A percentile compares a stretch with the other conserved stretches of the same genome.
These are phyloP conservation scores for Azemiops feae DNA, from an alignment of 2,113 vertebrate species.

Conservation along the genomic window DNA sequence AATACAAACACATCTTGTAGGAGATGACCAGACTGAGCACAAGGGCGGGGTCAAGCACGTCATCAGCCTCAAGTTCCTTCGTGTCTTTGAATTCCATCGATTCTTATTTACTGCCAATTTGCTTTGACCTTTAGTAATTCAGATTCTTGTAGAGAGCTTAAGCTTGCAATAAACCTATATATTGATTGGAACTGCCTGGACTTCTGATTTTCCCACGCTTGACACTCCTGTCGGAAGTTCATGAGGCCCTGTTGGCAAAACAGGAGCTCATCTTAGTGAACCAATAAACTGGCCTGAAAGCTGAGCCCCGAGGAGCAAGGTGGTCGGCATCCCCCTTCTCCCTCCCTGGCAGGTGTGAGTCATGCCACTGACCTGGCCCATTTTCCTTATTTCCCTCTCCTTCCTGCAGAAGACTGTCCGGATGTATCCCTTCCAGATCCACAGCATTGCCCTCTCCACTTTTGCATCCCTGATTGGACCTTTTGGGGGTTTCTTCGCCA, in stretches of 20 bases:
- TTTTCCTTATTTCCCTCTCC: fast-evolving
- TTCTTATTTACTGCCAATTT: too few relatives aligned
- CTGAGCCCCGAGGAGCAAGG: not conserved
- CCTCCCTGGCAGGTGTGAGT: not conserved
- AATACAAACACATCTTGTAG: not conserved
- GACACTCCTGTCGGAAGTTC: not conserved
- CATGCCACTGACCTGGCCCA: fast-evolving
- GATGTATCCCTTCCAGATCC: conserved; percentile 97
- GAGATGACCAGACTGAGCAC: too few relatives aligned
- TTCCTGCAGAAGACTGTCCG: conserved; percentile 81
- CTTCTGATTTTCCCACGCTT: too few relatives aligned
- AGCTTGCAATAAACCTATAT: too few relatives aligned
- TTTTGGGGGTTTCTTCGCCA: conserved; percentile 96
- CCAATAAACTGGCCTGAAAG: not conserved
- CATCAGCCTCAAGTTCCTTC: too few relatives aligned
- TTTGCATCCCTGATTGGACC: conserved; percentile 96
- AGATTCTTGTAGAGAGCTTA: too few relatives aligned
- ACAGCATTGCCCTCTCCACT: conserved; percentile 93
- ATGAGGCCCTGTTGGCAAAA: not conserved
- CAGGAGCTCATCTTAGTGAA: not conserved
- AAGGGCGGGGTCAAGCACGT: too few relatives aligned
- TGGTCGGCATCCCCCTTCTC: not conserved
- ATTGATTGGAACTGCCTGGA: too few relatives aligned
- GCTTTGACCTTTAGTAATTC: too few relatives aligned
- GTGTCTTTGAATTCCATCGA: too few relatives aligned